These are phyloP conservation scores for Ichneumoninae sp. DNA, from an alignment of 2,888 invertebrate species.

Conservation along the genomic window DNA sequence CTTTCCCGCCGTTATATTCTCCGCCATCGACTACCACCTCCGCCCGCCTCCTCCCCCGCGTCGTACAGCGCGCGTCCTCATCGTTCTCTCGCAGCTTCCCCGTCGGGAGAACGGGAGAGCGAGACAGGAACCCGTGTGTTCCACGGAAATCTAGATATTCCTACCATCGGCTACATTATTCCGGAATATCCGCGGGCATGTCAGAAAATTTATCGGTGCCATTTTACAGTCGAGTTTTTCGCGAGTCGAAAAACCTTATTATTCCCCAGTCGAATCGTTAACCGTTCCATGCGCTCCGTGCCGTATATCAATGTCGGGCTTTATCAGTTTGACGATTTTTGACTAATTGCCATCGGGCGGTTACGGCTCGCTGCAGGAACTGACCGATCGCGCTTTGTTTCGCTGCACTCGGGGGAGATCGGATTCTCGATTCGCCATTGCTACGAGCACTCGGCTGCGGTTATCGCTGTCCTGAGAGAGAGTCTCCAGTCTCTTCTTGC, in stretches of 20 bases:
- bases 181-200: neutral
- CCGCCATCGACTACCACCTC: constrained; percentile 62
- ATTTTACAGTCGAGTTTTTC: constrained; percentile 12
- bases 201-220: neutral
- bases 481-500: constrained; percentile 40
- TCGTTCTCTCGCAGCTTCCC: constrained; percentile 33
- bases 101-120: constrained; percentile 17
- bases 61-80: constrained; percentile 31
- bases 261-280: constrained; percentile 2
- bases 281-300: constrained; percentile 1
- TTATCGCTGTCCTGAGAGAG: neutral
- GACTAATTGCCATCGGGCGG: constrained; percentile 33
- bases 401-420: constrained; percentile 22
- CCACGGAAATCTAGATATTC: constrained; percentile 41
- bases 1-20: constrained; percentile 50
- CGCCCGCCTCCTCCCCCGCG: constrained; percentile 17
- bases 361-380: constrained; percentile 56
- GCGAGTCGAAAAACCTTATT: neutral
- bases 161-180: constrained; percentile 35
- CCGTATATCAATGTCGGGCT: constrained; percentile 62
- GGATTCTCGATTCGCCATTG: constrained; percentile 68
- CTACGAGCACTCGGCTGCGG: constrained; percentile 46
- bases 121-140: constrained; percentile 6
- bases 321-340: constrained; percentile 54
- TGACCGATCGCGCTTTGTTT: constrained; percentile 46